Base-by-base conservation (phyloP, 1,140 invertebrate species). In the Coptotermes formosanus region DNA sequence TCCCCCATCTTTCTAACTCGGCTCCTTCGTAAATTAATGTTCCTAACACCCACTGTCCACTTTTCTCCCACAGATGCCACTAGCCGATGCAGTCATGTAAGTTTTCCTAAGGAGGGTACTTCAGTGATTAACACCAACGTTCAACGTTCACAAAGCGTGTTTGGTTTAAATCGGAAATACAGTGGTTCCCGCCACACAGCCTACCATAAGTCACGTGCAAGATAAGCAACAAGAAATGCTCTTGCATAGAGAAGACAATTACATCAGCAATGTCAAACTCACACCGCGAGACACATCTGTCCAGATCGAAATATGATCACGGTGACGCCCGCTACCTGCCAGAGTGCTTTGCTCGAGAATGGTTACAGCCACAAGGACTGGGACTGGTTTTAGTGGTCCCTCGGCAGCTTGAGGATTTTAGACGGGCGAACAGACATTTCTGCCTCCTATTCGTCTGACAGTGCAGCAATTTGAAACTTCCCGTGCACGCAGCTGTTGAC, bases 281-380 rank as follows among this genome's bases (percentile, higher is more conserved):
- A 14, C 64, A 75, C 64, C 64, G 64, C 64, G 30, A 75, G 25
- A 75, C n/a, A 69, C n/a, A 75, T 75, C 64, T 75, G 64, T 75
- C 1, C 64, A 25, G 2, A 30, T 30, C 25, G 64, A n/a, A 64
- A 75, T 75, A 75, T 75, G 64, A 30, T 25, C 25, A 8, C 64
- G 30, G 64, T 30, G 25, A n/a, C 2, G 52, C 19, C 52, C 19
- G 25, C 21, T 19, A 23, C 25, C n/a, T 75, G 3, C 2, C 64
- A 30, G 64, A 3, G 64, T 30, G 64, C n/a, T 75, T 3, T 75
- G 25, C n/a, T 21, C 59, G 19, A 19, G 59, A 64, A 64, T 64
- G 25, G 59, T n/a, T 16, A 75, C n/a, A 55, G 52, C 52, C 64
- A 30, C 64, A 1, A 75, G 64, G n/a, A 8, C 4, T n/a, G 64